A percentile compares a stretch with the other conserved stretches of the same genome.
phyloP scores from a whole-genome alignment of 2,888 invertebrate species.

The Erannis defoliaria region DNA sequence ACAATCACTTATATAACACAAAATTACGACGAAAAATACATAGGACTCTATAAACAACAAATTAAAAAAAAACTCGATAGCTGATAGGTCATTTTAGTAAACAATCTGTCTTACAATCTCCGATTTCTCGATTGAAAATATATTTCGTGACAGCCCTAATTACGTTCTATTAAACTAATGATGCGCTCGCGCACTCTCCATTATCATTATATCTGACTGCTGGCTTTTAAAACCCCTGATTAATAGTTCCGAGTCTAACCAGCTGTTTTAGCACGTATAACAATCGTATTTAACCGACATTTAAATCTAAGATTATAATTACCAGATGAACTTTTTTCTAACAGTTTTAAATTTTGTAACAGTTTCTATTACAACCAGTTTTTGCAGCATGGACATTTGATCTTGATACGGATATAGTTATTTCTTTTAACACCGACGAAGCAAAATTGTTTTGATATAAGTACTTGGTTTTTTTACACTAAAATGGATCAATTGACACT shows the following conservation, averaged over 20 bases:
- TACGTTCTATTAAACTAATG: constrained; percentile 50
- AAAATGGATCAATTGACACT: background rate
- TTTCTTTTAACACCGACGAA: background rate
- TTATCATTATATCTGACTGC: constrained; percentile 54
- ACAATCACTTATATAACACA: too few relatives aligned
- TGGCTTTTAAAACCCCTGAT: constrained; percentile 44
- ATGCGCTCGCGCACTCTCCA: constrained; percentile 57
- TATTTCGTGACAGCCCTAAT: constrained; percentile 49
- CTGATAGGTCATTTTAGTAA: background rate
- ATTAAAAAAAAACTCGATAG: background rate
- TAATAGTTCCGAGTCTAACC: constrained; percentile 46
- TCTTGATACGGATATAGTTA: constrained; percentile 11
- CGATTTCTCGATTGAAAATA: background rate
- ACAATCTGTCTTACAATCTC: background rate
- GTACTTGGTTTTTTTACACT: background rate
- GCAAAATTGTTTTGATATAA: background rate
- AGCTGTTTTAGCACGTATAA: constrained; percentile 37
- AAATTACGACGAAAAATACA: background rate
- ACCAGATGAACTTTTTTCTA: constrained; percentile 11
- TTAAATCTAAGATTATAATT: constrained; percentile 25
- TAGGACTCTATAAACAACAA: background rate
- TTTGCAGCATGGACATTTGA: constrained; percentile 12
- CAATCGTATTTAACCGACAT: constrained; percentile 6
- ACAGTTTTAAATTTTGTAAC: constrained; percentile 17
- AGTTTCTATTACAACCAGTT: constrained; percentile 15